These are phyloP conservation scores for Taeniopygia guttata DNA, from an alignment of 2,797 vertebrate species.

Conservation along the genomic window DNA sequence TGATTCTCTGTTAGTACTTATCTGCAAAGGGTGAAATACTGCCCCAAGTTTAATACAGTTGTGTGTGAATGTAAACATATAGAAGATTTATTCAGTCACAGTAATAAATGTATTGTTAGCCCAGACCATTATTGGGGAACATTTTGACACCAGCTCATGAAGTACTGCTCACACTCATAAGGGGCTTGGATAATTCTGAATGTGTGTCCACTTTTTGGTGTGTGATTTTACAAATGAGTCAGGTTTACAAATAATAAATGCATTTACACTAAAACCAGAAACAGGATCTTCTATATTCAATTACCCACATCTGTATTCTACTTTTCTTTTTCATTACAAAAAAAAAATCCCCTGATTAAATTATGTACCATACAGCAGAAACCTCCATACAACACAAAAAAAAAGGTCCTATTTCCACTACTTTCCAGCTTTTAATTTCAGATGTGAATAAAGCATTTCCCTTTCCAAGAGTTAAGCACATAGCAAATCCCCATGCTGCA, in stretches of 20 bases:
- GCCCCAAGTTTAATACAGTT: background rate
- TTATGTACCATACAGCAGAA: background rate
- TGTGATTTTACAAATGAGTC: constrained; percentile 2
- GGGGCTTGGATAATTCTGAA: background rate
- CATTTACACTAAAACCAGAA: constrained; percentile 18
- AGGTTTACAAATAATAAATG: constrained; percentile 4
- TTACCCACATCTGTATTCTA: background rate
- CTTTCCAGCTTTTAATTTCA: background rate
- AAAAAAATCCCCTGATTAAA: background rate
- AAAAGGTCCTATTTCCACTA: background rate
- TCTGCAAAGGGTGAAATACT: background rate
- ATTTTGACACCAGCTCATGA: background rate
- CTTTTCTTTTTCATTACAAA: background rate
- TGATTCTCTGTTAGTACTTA: background rate
- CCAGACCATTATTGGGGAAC: background rate
- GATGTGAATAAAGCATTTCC: background rate
- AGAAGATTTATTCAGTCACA: background rate
- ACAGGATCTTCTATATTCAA: background rate
- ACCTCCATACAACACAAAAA: background rate
- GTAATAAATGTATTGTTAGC: background rate
- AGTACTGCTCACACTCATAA: background rate
- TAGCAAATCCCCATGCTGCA: background rate
- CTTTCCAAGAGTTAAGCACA: background rate
- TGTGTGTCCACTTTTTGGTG: background rate
- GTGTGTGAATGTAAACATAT: background rate